Percentiles rank a stretch among this genome's conserved stretches.
phyloP scores from a whole-genome alignment of 2,888 invertebrate genomes.

The Leucozona laternaria region DNA sequence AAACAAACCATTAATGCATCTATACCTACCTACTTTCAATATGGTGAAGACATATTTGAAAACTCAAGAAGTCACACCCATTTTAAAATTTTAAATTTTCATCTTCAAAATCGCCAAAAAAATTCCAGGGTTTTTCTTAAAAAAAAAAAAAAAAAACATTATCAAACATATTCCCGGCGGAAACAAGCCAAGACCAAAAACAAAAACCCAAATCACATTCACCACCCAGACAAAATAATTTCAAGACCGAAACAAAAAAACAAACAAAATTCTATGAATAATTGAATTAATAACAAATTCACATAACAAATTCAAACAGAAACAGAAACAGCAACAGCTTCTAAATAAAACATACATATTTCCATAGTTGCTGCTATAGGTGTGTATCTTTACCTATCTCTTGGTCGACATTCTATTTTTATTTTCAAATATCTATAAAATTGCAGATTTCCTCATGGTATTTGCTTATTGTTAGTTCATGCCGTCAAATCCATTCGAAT shows the following conservation, averaged over 20 bases:
- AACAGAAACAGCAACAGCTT: neutral
- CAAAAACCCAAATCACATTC: neutral
- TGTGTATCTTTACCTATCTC: too few relatives aligned
- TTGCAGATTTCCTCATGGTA: neutral
- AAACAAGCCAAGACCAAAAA: neutral
- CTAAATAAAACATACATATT: neutral
- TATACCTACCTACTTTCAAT: too few relatives aligned
- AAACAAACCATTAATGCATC: too few relatives aligned
- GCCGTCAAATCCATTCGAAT: conserved; percentile 1
- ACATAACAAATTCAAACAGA: neutral
- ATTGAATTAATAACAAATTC: conserved; percentile 1
- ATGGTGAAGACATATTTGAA: too few relatives aligned
- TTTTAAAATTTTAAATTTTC: too few relatives aligned
- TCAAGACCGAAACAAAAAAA: neutral
- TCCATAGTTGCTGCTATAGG: neutral
- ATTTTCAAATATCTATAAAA: neutral
- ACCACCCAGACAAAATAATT: neutral
- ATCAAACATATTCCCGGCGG: neutral
- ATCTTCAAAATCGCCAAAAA: too few relatives aligned
- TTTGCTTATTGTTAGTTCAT: conserved; percentile 20
- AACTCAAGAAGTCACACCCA: too few relatives aligned
- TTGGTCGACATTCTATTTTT: neutral
- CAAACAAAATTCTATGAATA: conserved; percentile 18
- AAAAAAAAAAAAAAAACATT: too few relatives aligned
- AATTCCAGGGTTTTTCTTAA: too few relatives aligned